Evolutionary conservation across 2,113 vertebrate genomes (phyloP).

Genomic region (Drymodes brunneopygia): DNA sequence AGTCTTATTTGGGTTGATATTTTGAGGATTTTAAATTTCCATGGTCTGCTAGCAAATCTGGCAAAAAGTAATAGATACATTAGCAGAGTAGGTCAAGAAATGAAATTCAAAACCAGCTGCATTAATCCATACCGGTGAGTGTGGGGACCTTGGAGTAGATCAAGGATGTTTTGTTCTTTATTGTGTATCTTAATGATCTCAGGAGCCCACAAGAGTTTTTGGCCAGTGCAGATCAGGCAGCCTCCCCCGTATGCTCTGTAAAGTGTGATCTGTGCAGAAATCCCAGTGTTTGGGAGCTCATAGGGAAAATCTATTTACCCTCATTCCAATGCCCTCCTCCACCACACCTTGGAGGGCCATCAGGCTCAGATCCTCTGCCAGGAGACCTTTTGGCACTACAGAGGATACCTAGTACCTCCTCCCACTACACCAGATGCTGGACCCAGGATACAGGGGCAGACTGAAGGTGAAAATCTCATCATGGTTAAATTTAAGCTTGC

Average conservation of each 20-base stretch:
- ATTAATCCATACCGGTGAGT: neutral
- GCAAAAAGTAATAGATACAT: neutral
- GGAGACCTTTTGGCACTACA: neutral
- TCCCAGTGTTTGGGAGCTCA: rapidly evolving
- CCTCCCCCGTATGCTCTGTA: rapidly evolving
- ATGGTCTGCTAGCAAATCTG: neutral
- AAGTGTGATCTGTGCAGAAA: neutral
- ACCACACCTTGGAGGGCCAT: neutral
- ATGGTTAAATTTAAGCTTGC: neutral
- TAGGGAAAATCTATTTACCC: neutral
- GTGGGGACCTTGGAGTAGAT: neutral
- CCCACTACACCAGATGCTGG: neutral
- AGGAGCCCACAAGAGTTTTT: neutral
- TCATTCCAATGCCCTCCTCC: rapidly evolving
- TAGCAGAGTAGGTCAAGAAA: neutral
- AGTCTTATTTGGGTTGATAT: neutral
- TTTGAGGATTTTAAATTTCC: neutral
- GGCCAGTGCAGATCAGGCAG: neutral
- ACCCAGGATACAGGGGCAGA: neutral
- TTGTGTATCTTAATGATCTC: neutral
- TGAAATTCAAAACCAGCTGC: neutral
- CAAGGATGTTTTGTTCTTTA: neutral
- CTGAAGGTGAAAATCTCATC: neutral
- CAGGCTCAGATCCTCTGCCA: neutral
- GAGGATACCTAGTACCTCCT: neutral